Percentiles rank a stretch among this genome's conserved stretches.
These are phyloP conservation scores for Danaus melanippus DNA, from an alignment of 1,140 invertebrate genomes.

Conservation along the genomic window DNA sequence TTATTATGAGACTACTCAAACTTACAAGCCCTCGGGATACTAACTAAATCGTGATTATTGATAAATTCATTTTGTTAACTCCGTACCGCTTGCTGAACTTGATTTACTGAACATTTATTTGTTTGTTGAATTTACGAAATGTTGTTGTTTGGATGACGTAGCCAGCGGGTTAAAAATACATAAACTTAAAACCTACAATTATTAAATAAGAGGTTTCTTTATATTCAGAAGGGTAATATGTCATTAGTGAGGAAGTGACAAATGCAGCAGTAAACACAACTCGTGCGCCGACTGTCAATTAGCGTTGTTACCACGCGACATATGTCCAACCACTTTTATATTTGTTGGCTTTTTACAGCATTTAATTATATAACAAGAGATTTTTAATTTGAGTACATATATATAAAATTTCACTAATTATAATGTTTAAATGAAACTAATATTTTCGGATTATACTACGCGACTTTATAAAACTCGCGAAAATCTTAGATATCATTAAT, in stretches of 20 bases:
- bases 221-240: constrained; percentile 49
- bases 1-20: constrained; percentile 52
- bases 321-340: constrained; percentile 19
- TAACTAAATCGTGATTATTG: constrained; percentile 64
- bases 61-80: constrained; percentile 51
- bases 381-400: no score
- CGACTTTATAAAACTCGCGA: no score
- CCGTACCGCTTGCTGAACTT: no score
- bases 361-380: constrained; percentile 7
- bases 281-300: constrained; percentile 45
- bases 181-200: no score
- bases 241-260: constrained; percentile 58
- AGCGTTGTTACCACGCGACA: constrained; percentile 18
- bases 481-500: no score
- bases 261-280: constrained; percentile 49
- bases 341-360: constrained; percentile 15
- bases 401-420: no score
- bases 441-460: no score
- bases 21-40: constrained; percentile 41
- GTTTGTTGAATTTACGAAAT: neutral
- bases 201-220: constrained; percentile 23
- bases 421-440: no score
- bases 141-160: neutral
- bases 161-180: neutral
- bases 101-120: neutral